Evolutionary conservation across 2,888 invertebrate species (phyloP), one percentile per base, ranked within the genome.

Genomic region (Escarpia spicata): DNA sequence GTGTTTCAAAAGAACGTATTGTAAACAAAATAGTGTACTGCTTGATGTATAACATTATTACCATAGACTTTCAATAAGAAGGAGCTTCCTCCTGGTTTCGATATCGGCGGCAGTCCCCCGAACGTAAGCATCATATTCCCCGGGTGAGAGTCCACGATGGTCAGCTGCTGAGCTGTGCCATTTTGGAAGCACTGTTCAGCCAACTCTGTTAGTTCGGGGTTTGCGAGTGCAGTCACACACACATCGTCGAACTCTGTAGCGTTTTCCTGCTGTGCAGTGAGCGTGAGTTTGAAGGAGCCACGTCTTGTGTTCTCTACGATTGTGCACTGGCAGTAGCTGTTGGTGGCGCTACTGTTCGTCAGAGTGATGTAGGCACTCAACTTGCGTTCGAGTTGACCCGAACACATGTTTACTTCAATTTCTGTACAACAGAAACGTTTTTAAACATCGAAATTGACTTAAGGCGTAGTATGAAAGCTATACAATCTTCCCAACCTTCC

Each of bases 291-390:
- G 75, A 75, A 75, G 6, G 75, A 3, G 75, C 75, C 19, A 6
- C 75, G 19, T 6, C 19, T 26, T 26, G 19, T 15, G 6, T 26
- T 75, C 75, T 75, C n/a, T 1, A 26, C 26, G 6, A 75, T 26
- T 3, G 75, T 75, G 75, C 75, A 75, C 75, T 75, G 75, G 75
- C 75, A 75, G 75, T 75, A 75, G 75, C 75, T 75, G 75, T 75
- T 75, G 75, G 75, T 75, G n/a, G 19, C 75, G 75, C 19, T 26
- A n/a, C n/a, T 75, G 75, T 75, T 15, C 75, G 26, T 26, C 19
- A 75, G 75, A 75, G 19, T 19, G 75, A 75, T 75, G 75, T 75
- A 75, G 75, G 75, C 75, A 26, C 75, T 75, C n/a, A 75, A 19
- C n/a, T 19, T 26, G 26, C 6, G 6, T 2, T 19, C 75, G n/a